Percentiles rank a stretch among this genome's conserved stretches.
These are phyloP conservation scores for Urocynchramus pylzowi DNA, from an alignment of 2,113 vertebrate species.

Conservation along the genomic window DNA sequence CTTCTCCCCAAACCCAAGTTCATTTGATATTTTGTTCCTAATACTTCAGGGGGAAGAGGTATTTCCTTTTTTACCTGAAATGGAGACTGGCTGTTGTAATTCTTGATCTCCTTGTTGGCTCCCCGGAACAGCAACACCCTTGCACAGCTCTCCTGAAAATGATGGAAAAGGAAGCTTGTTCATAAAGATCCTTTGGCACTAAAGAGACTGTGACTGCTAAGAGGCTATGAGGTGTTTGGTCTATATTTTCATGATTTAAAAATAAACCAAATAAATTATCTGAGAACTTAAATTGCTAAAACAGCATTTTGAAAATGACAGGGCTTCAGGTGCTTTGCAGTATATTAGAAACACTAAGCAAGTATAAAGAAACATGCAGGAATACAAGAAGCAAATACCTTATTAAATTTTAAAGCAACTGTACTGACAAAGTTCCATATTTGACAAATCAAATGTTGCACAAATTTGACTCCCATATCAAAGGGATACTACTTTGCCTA, in stretches of 20 bases:
- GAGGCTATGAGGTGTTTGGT: not conserved
- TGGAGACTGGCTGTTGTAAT: conserved; percentile 93
- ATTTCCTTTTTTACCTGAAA: conserved; percentile 82
- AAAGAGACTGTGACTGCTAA: not conserved
- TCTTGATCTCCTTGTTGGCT: conserved; percentile 91
- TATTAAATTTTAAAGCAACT: not conserved
- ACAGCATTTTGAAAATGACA: not conserved
- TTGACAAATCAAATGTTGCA: not conserved
- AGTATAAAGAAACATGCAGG: not conserved
- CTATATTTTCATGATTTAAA: not conserved
- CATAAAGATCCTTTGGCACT: not conserved
- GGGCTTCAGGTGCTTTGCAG: not conserved
- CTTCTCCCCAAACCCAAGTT: not conserved
- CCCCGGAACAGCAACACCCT: conserved; percentile 89
- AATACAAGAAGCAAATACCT: not conserved
- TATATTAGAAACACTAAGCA: not conserved
- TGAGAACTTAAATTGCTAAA: not conserved
- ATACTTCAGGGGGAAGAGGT: not conserved
- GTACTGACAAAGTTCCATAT: not conserved
- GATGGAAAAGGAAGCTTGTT: not conserved
- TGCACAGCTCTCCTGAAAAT: conserved; percentile 88
- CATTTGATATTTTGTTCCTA: rapidly evolving
- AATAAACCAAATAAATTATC: not conserved
- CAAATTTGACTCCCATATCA: not conserved
- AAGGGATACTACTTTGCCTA: too few relatives aligned